Evolutionary conservation across 2,113 vertebrate species (phyloP).

Genomic region (Bolborhynchus lineola): DNA sequence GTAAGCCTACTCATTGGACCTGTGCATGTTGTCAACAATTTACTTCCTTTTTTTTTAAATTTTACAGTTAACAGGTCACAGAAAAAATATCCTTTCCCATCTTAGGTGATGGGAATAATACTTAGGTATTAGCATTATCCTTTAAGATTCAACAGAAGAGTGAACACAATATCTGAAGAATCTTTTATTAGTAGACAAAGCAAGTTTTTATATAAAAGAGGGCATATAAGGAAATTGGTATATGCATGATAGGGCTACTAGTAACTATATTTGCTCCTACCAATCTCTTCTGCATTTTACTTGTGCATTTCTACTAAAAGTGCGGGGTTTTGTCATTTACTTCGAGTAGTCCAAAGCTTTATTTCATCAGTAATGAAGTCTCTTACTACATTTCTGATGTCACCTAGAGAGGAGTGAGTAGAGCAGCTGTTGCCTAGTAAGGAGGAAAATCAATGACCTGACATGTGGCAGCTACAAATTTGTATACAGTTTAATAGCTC

Average conservation of each 20-base stretch:
- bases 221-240: background rate
- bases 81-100: background rate
- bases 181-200: background rate
- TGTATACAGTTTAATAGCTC: slow-evolving; percentile 15
- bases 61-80: background rate
- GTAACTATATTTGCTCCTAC: background rate
- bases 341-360: background rate
- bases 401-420: slow-evolving; percentile 7
- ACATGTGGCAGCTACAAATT: slow-evolving; percentile 4
- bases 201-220: background rate
- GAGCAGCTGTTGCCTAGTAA: slow-evolving; percentile 30
- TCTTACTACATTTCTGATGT: background rate
- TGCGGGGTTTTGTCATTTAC: background rate
- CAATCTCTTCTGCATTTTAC: background rate
- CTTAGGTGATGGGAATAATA: background rate
- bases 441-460: background rate
- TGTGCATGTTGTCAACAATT: rapidly evolving
- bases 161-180: background rate
- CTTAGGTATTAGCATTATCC: background rate
- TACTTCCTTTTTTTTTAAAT: background rate
- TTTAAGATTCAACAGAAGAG: background rate
- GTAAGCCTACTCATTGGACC: background rate
- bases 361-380: slow-evolving; percentile 28
- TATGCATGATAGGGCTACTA: background rate
- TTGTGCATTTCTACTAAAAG: background rate